A percentile compares a stretch with the other conserved stretches of the same genome.
Conservation (phyloP, 2,113 vertebrate species). For the Pitta sordida region DNA sequence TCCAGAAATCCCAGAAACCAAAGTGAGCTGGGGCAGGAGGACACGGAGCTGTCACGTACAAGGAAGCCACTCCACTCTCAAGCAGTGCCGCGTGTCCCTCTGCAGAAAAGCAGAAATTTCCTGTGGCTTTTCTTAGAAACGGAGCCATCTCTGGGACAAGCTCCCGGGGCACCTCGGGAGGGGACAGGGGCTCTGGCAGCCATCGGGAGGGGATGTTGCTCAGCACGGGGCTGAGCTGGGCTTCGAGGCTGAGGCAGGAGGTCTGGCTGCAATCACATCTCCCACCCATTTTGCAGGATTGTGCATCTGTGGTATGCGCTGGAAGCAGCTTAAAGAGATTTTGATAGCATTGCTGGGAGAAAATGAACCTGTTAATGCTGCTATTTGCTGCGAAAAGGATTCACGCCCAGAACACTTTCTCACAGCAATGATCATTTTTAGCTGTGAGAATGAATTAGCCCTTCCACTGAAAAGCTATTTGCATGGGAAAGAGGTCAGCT, state of each 20-base stretch:
- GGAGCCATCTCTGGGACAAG: background rate
- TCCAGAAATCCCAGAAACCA: background rate
- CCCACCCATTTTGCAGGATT: slow-evolving; percentile 26
- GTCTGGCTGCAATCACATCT: background rate
- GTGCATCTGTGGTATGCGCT: background rate
- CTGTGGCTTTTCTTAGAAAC: background rate
- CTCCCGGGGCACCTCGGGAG: background rate
- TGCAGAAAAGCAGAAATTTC: background rate
- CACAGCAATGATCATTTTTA: slow-evolving; percentile 39
- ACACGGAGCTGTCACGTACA: background rate
- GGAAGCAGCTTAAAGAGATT: slow-evolving; percentile 50
- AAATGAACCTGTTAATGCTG: slow-evolving; percentile 60
- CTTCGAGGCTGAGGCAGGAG: background rate
- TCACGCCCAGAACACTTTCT: slow-evolving; percentile 59
- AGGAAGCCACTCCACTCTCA: background rate
- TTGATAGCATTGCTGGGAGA: slow-evolving; percentile 56
- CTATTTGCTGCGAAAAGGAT: slow-evolving; percentile 52
- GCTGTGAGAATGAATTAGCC: slow-evolving; percentile 59
- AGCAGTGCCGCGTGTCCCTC: background rate
- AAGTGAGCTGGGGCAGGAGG: background rate
- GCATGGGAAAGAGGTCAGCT: slow-evolving; percentile 23
- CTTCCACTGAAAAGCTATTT: slow-evolving; percentile 52
- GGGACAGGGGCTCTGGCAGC: background rate
- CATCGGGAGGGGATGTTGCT: background rate
- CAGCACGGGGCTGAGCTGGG: background rate